Evolutionary conservation across 1,140 invertebrate genomes (phyloP), one percentile per base, ranked within the genome.

Genomic region (Meloidogyne floridensis): DNA sequence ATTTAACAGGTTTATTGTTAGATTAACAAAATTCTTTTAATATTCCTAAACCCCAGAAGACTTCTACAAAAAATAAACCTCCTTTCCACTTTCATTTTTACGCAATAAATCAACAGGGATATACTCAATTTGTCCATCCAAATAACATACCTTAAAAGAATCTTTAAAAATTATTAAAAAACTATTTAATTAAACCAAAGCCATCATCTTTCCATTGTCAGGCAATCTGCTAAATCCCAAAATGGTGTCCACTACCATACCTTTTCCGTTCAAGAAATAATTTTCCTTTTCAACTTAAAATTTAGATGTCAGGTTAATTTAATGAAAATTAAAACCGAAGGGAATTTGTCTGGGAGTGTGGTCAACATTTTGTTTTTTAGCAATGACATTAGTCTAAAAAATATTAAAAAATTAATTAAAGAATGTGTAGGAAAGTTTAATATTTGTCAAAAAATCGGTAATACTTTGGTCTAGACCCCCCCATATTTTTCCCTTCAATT

Each of bases 101-200:
- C 74, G 74, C 32, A 75, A 53, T 56, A 75, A 59, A 11, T 75
- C 59, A 2, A 59, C 32, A 53, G 74, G 74, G 18, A 75, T 59
- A 32, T 56, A 75, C 51, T 75, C 74, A 32, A 75, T 47, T 2
- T 43, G 42, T 3, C 32, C 42, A 75, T 75, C 74, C 10, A 20
- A 56, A 59, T 75, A 65, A n/a, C 59, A 65, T 18, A 65, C 59
- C 59, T 65, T 65, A 65, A n/a, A 65, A 7, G 15, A n/a, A 7
- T n/a, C n/a, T n/a, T n/a, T 7, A n/a, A n/a, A 32, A n/a, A n/a
- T 65, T 6, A 7, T 65, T 65, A n/a, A 5, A 65, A 65, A n/a
- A 6, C n/a, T 4, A 54, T 54, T 10, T 54, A 11, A 75, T 5
- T 47, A 75, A 11, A 75, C 59, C 10, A 75, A 47, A 20, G 74